Conservation (phyloP, 2,888 invertebrate genomes). For the Hypomecis punctinalis region DNA sequence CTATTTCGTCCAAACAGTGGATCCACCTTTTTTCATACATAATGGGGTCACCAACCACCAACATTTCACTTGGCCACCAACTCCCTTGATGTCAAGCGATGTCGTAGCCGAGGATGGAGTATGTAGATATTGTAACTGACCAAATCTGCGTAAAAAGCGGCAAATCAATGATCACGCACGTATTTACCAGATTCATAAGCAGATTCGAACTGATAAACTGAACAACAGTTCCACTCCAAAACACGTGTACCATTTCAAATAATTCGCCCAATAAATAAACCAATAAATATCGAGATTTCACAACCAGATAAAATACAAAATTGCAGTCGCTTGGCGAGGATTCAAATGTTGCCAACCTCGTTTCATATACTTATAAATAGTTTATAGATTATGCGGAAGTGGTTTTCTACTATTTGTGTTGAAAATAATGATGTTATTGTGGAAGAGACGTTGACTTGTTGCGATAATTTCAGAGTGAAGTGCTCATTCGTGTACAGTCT, state of each 20-base stretch:
- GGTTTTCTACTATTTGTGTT: slow-evolving; percentile 13
- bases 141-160: too few species aligned
- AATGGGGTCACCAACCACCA: too few species aligned
- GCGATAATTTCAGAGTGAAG: not conserved
- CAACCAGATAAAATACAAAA: slow-evolving; percentile 39
- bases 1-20: too few species aligned
- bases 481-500: too few species aligned
- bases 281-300: slow-evolving; percentile 22
- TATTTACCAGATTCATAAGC: too few species aligned
- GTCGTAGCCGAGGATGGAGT: too few species aligned
- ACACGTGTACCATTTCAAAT: slow-evolving; percentile 3
- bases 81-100: not conserved
- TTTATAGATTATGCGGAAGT: slow-evolving; percentile 39
- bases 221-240: not conserved
- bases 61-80: not conserved
- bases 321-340: slow-evolving; percentile 39
- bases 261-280: slow-evolving; percentile 5
- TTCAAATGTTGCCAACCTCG: slow-evolving; percentile 40
- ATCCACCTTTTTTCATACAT: too few species aligned
- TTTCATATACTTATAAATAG: slow-evolving; percentile 41
- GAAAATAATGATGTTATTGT: not conserved
- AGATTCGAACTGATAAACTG: not conserved
- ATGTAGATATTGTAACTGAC: too few species aligned
- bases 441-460: too few species aligned
- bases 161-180: too few species aligned